A percentile compares a stretch with the other conserved stretches of the same genome.
Evolutionary conservation across 2,888 invertebrate species (phyloP).

Genomic region (Melanargia galathea): DNA sequence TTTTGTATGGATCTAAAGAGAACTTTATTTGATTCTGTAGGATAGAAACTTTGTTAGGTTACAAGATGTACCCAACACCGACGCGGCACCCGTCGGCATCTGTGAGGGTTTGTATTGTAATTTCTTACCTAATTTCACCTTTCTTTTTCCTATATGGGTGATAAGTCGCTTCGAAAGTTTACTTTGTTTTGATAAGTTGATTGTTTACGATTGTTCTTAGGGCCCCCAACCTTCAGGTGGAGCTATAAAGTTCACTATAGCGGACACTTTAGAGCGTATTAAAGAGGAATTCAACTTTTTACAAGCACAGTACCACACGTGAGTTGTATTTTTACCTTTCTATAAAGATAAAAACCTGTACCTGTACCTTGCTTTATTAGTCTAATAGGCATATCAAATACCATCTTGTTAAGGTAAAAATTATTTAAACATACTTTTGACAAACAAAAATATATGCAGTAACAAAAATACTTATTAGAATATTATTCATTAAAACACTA

Average conservation of each 20-base stretch:
- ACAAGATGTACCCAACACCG: slow-evolving; percentile 87
- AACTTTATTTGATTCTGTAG: slow-evolving; percentile 65
- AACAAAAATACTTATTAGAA: no score
- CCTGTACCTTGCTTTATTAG: background rate
- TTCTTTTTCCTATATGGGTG: background rate
- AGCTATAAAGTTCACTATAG: slow-evolving; percentile 95
- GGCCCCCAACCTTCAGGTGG: slow-evolving; percentile 93
- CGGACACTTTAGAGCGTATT: slow-evolving; percentile 95
- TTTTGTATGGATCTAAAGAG: slow-evolving; percentile 62
- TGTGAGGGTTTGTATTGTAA: slow-evolving; percentile 84
- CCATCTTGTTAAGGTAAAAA: no score
- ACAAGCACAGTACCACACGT: slow-evolving; percentile 97
- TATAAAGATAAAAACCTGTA: background rate
- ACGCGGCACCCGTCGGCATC: slow-evolving; percentile 89
- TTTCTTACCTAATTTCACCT: slow-evolving; percentile 39
- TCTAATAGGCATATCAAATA: background rate
- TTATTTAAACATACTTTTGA: no score
- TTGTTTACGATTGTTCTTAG: slow-evolving; percentile 69
- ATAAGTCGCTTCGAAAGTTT: background rate
- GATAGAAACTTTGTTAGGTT: slow-evolving; percentile 42
- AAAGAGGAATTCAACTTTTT: slow-evolving; percentile 98
- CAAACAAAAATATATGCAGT: no score
- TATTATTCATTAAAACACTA: no score
- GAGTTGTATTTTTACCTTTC: slow-evolving; percentile 73
- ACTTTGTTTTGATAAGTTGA: slow-evolving; percentile 9